Evolutionary conservation across 2,888 invertebrate species (phyloP), one percentile per base, ranked within the genome.

Genomic region (Tetanocera ferruginea): DNA sequence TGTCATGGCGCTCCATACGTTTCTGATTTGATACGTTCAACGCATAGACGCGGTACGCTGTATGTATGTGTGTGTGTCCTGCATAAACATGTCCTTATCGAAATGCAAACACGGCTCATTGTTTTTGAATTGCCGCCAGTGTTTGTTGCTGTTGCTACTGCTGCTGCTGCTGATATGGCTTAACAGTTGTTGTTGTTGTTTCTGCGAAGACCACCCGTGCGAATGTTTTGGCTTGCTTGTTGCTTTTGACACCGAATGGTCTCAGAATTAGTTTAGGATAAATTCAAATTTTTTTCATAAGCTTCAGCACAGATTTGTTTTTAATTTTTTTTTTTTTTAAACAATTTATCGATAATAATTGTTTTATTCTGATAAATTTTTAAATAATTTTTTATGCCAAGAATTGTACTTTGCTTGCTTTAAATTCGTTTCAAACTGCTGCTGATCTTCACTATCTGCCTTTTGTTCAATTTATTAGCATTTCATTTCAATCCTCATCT

Each of bases 211-310:
- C 86, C 85, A 86, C 84, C 85, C 86, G 85, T 83, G 70, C 73
- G 76, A 70, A 66, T 78, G 76, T 78, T 78, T 76, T 75, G 66
- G 67, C 70, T 80, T 81, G 52, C 67, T 84, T 85, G 85, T 86
- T 86, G 85, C 83, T 84, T 84, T 86, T 86, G 82, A 85, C 86
- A 86, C 85, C 86, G 84, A 81, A 85, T 85, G 86, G 82, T 79
- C 81, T 80, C 84, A 80, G 77, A 75, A 43, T 62, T 14, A 8
- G 72, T 49, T 57, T 57, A 77, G 55, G 67, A 76, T 37, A 70
- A 43, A 43, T 43, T 43, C 6, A 43, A 43, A 37, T 1, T 37
- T 43, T n/a, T 11, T 73, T 64, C 34, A 17, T 37, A 5, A 37
- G 37, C 51, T 14, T 31, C 5, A 52, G 17, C 49, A 14, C 4